Conservation (phyloP, 2,113 vertebrate genomes). For the Sinocyclocheilus anshuiensis region DNA sequence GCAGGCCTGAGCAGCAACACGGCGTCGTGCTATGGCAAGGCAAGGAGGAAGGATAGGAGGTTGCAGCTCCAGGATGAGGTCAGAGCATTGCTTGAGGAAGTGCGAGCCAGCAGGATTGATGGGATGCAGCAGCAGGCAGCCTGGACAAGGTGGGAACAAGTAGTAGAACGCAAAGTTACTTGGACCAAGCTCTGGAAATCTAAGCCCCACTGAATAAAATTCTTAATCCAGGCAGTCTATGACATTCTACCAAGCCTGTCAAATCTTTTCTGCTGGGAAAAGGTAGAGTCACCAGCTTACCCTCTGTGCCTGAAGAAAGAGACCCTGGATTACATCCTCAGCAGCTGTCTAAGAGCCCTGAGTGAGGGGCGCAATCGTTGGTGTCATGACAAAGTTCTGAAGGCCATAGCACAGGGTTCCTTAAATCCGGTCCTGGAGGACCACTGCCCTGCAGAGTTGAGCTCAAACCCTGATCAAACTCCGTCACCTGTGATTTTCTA, state of each 20-base stretch:
- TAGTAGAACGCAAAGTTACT: too few relatives aligned
- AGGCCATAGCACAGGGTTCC: neutral
- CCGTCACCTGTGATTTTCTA: too few relatives aligned
- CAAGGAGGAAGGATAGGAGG: neutral
- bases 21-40: too few relatives aligned
- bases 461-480: too few relatives aligned
- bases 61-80: neutral
- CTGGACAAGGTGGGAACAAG: neutral
- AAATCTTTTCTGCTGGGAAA: too few relatives aligned
- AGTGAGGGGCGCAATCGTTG: too few relatives aligned
- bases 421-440: too few relatives aligned
- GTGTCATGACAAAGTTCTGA: neutral
- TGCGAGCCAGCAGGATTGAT: neutral
- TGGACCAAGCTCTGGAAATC: neutral
- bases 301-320: neutral
- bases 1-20: too few relatives aligned
- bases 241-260: neutral
- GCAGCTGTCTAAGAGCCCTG: neutral
- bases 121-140: neutral
- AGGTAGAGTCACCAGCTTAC: neutral
- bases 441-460: too few relatives aligned
- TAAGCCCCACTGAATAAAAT: neutral
- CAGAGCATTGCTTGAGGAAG: neutral
- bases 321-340: neutral
- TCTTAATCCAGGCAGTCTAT: neutral